These are phyloP conservation scores for Drosophila neutralis DNA, from an alignment of 2,888 invertebrate genomes.

Conservation along the genomic window DNA sequence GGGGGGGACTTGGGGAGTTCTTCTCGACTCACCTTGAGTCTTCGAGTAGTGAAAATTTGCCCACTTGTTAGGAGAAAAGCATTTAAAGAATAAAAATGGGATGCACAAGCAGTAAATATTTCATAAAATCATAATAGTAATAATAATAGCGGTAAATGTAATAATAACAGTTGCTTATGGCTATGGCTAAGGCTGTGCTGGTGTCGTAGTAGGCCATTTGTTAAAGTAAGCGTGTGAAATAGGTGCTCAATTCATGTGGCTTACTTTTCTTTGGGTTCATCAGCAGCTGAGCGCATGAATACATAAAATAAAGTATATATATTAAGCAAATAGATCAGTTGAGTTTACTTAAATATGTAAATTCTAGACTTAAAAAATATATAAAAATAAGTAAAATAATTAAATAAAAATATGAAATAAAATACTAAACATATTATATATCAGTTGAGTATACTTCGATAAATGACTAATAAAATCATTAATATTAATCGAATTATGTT, in stretches of 20 bases:
- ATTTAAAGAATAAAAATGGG: conserved; percentile 21
- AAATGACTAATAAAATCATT: not conserved
- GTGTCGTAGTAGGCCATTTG: not conserved
- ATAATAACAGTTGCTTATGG: not conserved
- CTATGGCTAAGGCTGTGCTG: not conserved
- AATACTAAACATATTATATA: not conserved
- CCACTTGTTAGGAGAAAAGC: conserved; percentile 49
- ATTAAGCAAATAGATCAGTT: not conserved
- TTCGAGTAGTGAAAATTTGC: conserved; percentile 56
- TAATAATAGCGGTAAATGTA: not conserved
- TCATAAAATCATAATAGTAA: not conserved
- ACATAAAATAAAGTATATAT: conserved; percentile 32
- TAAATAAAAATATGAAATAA: not conserved
- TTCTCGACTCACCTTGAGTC: conserved; percentile 57
- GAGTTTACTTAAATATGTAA: not conserved
- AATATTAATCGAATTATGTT: not conserved
- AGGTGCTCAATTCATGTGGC: conserved; percentile 75
- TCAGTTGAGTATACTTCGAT: not conserved
- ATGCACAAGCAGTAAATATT: not conserved
- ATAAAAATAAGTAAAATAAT: not conserved
- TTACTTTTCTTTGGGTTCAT: conserved; percentile 98
- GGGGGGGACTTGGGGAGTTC: not conserved
- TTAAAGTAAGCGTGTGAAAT: not conserved
- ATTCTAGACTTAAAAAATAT: not conserved
- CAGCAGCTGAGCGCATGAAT: conserved; percentile 89